Evolutionary conservation across 2,113 vertebrate species (phyloP).

Genomic region (Bungarus multicinctus): DNA sequence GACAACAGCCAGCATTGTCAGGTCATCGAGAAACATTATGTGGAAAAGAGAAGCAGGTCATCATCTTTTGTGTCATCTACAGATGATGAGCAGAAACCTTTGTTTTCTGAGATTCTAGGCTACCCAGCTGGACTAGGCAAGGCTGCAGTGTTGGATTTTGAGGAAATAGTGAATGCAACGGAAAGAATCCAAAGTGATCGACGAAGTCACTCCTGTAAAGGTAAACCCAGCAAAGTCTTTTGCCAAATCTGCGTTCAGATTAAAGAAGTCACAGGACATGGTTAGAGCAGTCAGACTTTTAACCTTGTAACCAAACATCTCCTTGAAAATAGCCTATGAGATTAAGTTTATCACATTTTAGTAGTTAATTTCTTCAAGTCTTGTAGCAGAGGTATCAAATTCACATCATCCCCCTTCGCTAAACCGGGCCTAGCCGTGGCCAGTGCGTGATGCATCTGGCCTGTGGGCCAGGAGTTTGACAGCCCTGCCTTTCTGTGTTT

Average conservation of each 20-base stretch:
- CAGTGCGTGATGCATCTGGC: too few relatives aligned
- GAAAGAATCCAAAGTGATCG: slow-evolving; percentile 71
- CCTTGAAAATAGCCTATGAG: slow-evolving; percentile 5
- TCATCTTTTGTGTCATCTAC: slow-evolving; percentile 75
- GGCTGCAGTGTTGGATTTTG: slow-evolving; percentile 67
- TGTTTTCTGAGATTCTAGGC: slow-evolving; percentile 77
- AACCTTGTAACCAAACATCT: slow-evolving; percentile 16
- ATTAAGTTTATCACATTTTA: neutral
- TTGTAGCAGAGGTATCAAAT: too few relatives aligned
- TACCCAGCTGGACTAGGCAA: slow-evolving; percentile 74
- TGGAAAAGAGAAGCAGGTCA: slow-evolving; percentile 77
- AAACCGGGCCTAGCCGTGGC: too few relatives aligned
- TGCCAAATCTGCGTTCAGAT: neutral
- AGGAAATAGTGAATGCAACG: slow-evolving; percentile 63
- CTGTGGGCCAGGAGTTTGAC: too few relatives aligned
- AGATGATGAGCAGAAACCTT: slow-evolving; percentile 84
- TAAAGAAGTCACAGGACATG: neutral
- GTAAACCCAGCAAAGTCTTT: slow-evolving; percentile 60
- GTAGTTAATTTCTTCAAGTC: neutral
- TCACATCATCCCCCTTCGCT: too few relatives aligned
- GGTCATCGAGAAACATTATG: slow-evolving; percentile 78
- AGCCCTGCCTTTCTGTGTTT: neutral
- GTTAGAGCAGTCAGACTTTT: neutral
- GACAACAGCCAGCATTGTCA: slow-evolving; percentile 68
- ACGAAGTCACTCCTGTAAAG: slow-evolving; percentile 78